Base-by-base conservation (phyloP, 2,888 invertebrate species). In the Melieria omissa region DNA sequence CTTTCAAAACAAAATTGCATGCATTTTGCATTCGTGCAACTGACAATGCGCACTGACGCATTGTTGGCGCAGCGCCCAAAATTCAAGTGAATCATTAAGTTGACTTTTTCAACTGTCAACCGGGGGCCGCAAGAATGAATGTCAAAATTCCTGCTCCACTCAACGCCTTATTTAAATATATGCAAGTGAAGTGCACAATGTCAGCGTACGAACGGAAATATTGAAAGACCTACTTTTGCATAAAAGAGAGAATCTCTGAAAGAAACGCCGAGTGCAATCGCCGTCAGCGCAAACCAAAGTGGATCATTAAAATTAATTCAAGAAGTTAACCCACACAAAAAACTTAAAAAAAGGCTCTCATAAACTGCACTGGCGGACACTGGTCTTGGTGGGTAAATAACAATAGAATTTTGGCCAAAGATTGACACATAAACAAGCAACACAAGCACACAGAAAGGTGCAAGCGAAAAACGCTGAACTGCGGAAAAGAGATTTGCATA, bases 241-340 rank as follows among this genome's bases (percentile, higher is more conserved):
- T 29, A 29, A 29, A 29, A 3, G 29, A 29, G 29, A 29, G 29
- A 1, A 29, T 29, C 29, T 3, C 29, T 29, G 29, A 29, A 29
- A 29, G 29, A 29, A 3, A 29, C 2, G 29, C 29, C 29, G 29
- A 29, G 29, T 29, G 29, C 29, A 29, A 29, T 29, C 29, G 29
- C 29, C 29, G 29, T 29, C 29, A 29, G 29, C 29, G 29, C 29
- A 29, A 29, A 29, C 29, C 29, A 29, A 76, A 76, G 76, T 74
- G 74, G 76, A 79, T 80, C 80, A 80, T 79, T 80, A 80, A 80
- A 80, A 78, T 76, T 78, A 76, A 78, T 79, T 78, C 76, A 76
- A 57, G 47, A 65, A 3, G 54, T 16, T 0, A 47, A 29, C 29
- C 29, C 29, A 29, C 29, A 29, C 29, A 29, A 29, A 29, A 29